Percentiles rank a stretch among this genome's conserved stretches.
Conservation (phyloP, 2,888 invertebrate species). For the Druceiella hillmani region DNA sequence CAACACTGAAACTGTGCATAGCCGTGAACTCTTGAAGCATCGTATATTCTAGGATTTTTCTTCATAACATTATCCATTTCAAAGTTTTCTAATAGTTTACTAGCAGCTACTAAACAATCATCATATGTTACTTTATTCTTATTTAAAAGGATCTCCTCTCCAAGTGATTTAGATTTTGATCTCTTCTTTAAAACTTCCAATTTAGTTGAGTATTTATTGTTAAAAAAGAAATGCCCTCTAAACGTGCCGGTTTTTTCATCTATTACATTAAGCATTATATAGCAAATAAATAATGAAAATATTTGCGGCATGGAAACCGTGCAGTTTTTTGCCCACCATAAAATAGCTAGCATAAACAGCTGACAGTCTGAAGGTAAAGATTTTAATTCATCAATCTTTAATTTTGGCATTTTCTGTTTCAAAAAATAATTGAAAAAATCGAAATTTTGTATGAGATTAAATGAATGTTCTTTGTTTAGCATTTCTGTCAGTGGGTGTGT, state of each 20-base stretch:
- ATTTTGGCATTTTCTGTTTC: slow-evolving; percentile 34
- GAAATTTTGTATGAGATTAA: no score
- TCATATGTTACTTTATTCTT: slow-evolving; percentile 48
- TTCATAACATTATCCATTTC: slow-evolving; percentile 51
- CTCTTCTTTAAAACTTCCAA: slow-evolving; percentile 33
- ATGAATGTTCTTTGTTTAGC: slow-evolving; percentile 29
- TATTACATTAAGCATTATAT: slow-evolving; percentile 52
- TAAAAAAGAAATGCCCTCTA: slow-evolving; percentile 44
- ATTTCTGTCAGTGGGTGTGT: slow-evolving; percentile 13
- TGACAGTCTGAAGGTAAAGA: slow-evolving; percentile 53
- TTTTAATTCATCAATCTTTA: slow-evolving; percentile 35
- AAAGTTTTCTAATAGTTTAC: slow-evolving; percentile 54
- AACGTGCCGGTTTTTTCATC: slow-evolving; percentile 53
- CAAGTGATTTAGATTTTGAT: slow-evolving; percentile 17
- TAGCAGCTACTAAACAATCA: slow-evolving; percentile 55
- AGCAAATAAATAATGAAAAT: slow-evolving; percentile 53
- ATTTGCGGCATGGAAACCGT: slow-evolving; percentile 42
- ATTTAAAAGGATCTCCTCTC: slow-evolving; percentile 36
- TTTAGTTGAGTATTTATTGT: slow-evolving; percentile 39
- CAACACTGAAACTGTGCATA: slow-evolving; percentile 65
- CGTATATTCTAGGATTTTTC: slow-evolving; percentile 51
- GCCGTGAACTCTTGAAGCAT: slow-evolving; percentile 51
- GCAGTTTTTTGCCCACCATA: slow-evolving; percentile 55
- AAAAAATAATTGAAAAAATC: slow-evolving; percentile 46
- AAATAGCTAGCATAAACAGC: slow-evolving; percentile 50